These are phyloP conservation scores for Labia minor DNA, from an alignment of 2,888 invertebrate genomes.

Conservation along the genomic window DNA sequence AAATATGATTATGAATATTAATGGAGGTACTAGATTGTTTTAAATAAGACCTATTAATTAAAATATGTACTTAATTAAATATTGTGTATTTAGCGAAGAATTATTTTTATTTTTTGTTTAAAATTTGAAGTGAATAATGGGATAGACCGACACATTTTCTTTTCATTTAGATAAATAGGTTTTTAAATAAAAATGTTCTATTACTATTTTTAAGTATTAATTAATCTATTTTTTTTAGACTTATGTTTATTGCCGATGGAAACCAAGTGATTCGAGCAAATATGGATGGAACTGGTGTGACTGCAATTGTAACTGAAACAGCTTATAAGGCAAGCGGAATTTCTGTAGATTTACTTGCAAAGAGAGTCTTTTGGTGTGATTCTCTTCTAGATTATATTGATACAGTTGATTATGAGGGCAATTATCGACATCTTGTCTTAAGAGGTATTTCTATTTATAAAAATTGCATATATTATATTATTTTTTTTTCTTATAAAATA, in stretches of 20 bases:
- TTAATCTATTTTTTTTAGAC: constrained; percentile 29
- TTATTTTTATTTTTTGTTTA: too few species aligned
- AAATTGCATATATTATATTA: neutral
- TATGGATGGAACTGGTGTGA: constrained; percentile 84
- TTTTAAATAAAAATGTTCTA: too few species aligned
- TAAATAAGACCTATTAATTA: too few species aligned
- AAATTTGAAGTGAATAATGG: too few species aligned
- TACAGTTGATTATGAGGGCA: constrained; percentile 86
- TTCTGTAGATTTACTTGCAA: constrained; percentile 78
- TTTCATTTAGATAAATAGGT: too few species aligned
- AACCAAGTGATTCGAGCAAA: constrained; percentile 76
- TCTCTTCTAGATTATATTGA: constrained; percentile 90
- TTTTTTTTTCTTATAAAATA: neutral
- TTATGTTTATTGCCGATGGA: constrained; percentile 78
- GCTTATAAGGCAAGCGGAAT: constrained; percentile 90
- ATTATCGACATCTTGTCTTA: constrained; percentile 65
- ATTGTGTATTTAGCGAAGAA: too few species aligned
- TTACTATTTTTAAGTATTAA: neutral
- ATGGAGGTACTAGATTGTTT: too few species aligned
- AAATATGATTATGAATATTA: too few species aligned
- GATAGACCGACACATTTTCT: too few species aligned
- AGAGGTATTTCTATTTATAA: constrained; percentile 39
- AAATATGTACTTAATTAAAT: too few species aligned
- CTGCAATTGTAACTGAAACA: constrained; percentile 79
- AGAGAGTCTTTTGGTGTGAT: constrained; percentile 93